These are phyloP conservation scores for Timema cristinae DNA, from an alignment of 2,888 invertebrate genomes.

Conservation along the genomic window DNA sequence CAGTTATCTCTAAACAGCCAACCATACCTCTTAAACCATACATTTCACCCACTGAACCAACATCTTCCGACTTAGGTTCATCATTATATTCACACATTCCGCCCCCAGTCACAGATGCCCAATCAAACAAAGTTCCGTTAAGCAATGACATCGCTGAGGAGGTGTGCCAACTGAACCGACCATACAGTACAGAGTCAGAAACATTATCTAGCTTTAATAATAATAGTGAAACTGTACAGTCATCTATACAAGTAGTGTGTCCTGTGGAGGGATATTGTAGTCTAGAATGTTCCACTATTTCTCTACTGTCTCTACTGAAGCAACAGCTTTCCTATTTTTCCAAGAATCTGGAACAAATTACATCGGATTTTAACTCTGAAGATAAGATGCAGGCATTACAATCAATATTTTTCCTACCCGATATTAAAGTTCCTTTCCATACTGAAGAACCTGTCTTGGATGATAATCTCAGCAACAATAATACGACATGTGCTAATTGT, in stretches of 20 bases:
- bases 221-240: neutral
- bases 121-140: no score
- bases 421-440: slow-evolving; percentile 26
- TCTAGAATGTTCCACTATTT: slow-evolving; percentile 22
- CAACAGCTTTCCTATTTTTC: slow-evolving; percentile 25
- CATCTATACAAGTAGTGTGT: neutral
- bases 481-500: slow-evolving; percentile 4
- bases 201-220: neutral
- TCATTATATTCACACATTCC: no score
- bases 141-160: neutral
- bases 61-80: no score
- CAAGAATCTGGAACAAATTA: slow-evolving; percentile 20
- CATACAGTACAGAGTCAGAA: neutral
- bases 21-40: no score
- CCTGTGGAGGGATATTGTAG: slow-evolving; percentile 7
- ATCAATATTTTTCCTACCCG: slow-evolving; percentile 29
- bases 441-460: neutral
- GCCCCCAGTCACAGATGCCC: no score
- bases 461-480: neutral
- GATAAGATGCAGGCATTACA: slow-evolving; percentile 24
- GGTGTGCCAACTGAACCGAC: slow-evolving; percentile 1
- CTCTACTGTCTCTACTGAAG: slow-evolving; percentile 23
- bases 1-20: no score
- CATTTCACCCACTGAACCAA: no score
- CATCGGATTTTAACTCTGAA: slow-evolving; percentile 5